phyloP scores from a whole-genome alignment of 2,113 vertebrate genomes.

The Podarcis cretensis region DNA sequence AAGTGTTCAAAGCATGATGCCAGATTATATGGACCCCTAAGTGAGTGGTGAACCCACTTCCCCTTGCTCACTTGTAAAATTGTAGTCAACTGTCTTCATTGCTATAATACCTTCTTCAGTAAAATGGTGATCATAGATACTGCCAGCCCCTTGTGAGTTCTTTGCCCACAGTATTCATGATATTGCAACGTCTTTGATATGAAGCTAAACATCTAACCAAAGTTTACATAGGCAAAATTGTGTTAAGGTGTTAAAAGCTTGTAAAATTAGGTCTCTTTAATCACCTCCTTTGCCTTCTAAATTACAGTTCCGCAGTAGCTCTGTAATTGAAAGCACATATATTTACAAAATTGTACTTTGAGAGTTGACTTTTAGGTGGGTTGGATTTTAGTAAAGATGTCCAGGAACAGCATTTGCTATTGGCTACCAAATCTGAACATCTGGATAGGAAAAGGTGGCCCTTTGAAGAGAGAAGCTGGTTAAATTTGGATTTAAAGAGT shows the following conservation, averaged over 20 bases:
- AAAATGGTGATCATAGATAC: neutral
- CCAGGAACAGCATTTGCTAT: neutral
- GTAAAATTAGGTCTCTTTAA: neutral
- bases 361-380: neutral
- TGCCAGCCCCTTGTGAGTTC: neutral
- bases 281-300: neutral
- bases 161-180: neutral
- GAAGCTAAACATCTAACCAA: neutral
- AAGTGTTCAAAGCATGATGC: conserved; percentile 43
- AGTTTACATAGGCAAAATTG: neutral
- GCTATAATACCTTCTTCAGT: neutral
- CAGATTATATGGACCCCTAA: neutral
- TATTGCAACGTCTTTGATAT: neutral
- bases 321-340: neutral
- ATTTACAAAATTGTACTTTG: neutral
- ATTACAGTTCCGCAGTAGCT: neutral
- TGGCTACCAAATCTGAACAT: neutral
- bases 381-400: neutral
- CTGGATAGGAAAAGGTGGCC: neutral
- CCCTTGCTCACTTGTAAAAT: neutral
- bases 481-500: neutral
- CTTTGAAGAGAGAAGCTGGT: neutral
- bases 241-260: too few species aligned
- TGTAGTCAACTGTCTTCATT: neutral
- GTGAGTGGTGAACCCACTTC: rapidly evolving